Evolutionary conservation across 2,888 invertebrate species (phyloP), one percentile per base, ranked within the genome.

Genomic region (Itoplectis maculator): DNA sequence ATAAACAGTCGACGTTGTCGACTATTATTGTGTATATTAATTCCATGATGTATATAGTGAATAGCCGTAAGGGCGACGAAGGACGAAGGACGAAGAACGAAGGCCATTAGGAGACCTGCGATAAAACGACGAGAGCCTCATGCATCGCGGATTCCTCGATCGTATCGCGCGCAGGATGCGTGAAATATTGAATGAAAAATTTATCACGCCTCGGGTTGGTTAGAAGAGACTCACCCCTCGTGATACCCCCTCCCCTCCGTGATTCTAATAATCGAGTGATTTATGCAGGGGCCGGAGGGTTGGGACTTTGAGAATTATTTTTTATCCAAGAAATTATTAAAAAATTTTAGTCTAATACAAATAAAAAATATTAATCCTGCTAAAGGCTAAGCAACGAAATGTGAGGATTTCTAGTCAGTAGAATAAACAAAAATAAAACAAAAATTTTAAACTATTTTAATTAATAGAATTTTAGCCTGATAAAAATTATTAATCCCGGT

Each of bases 121-220:
- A n/a, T n/a, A 51, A 51, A 68, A 1, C 18, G 49, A 8, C 37
- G 69, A 69, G 47, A 9, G 18, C 15, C 18, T 29, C 45, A 59
- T 7, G 69, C 54, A 20, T 20, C 51, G 72, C 61, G 47, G 61
- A 47, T 35, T 72, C 47, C 59, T 49, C 35, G 72, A 72, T 72
- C 59, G 61, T 61, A 47, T 61, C 59, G 47, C 72, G 15, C 37
- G 13, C n/a, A n/a, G 29, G 13, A 13, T 35, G 15, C 56, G 18
- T n/a, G 18, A 35, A 45, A 72, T 72, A 61, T 54, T 51, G 74
- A 75, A 65, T 54, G 54, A 74, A 47, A 75, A 65, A 54, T 54
- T 51, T 54, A 65, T 63, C 65, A 42, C 49, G n/a, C 51, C 29
- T 29, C 11, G n/a, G n/a, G n/a, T n/a, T n/a, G n/a, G n/a, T n/a